A percentile compares a stretch with the other conserved stretches of the same genome.
Conservation (phyloP, 53 echinoderm and acorn worm species). For the Henricia sp. region DNA sequence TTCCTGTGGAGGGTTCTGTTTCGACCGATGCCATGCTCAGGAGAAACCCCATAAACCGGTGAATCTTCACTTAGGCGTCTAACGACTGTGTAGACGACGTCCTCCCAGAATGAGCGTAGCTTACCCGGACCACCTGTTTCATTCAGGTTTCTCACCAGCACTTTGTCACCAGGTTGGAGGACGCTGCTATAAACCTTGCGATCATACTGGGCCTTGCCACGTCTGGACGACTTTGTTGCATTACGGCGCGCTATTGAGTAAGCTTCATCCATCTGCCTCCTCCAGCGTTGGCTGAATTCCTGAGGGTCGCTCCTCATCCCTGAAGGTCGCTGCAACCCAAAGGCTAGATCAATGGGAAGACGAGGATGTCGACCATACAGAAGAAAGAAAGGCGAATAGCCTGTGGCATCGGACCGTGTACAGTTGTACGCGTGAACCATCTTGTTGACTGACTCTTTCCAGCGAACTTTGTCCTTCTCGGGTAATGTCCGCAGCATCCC, state of each 20-base stretch:
- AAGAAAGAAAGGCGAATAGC: too few species aligned
- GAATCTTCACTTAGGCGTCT: neutral
- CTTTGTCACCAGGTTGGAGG: neutral
- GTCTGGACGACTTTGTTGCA: neutral
- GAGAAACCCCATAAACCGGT: slow-evolving; percentile 28
- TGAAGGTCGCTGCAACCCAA: neutral
- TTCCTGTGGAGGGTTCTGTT: slow-evolving; percentile 32
- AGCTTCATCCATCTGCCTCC: slow-evolving; percentile 6
- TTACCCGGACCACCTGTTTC: neutral
- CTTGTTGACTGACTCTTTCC: slow-evolving; percentile 59
- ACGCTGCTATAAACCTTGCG: neutral
- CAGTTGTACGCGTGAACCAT: too few species aligned
- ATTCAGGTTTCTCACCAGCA: neutral
- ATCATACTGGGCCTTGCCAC: neutral
- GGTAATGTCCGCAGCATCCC: slow-evolving; percentile 59
- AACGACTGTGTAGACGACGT: slow-evolving; percentile 7
- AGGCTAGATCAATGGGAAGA: slow-evolving; percentile 18
- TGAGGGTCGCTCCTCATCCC: neutral
- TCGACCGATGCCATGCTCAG: slow-evolving; percentile 32
- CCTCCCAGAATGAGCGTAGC: neutral
- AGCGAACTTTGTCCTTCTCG: slow-evolving; percentile 25
- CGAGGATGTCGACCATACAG: too few species aligned
- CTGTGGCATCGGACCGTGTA: too few species aligned
- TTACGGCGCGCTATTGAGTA: neutral
- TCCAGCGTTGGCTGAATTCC: neutral